Evolutionary conservation across 2,888 invertebrate species (phyloP).

Genomic region (Latrodectus elegans): DNA sequence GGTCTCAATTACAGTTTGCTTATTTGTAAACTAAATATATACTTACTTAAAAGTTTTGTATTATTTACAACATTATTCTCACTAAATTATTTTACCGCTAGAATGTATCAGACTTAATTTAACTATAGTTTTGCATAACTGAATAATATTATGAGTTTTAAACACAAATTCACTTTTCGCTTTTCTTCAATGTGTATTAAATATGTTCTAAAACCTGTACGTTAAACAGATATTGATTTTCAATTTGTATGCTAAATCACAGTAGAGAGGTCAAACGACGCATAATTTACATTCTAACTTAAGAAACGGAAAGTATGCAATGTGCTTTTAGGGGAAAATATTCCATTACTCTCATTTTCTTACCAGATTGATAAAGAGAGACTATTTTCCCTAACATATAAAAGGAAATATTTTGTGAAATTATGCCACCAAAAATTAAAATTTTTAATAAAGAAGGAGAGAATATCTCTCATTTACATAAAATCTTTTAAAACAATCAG

Average conservation of each 20-base stretch:
- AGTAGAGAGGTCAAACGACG: conserved; percentile 54
- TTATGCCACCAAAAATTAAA: conserved; percentile 2
- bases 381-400: background rate
- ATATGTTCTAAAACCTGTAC: conserved; percentile 42
- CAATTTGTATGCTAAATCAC: conserved; percentile 62
- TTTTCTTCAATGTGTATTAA: conserved; percentile 3
- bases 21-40: too few species aligned
- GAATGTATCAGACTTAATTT: too few species aligned
- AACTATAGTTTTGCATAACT: too few species aligned
- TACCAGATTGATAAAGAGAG: conserved; percentile 36
- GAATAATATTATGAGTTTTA: too few species aligned
- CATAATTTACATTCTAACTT: conserved; percentile 43
- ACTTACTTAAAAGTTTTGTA: too few species aligned
- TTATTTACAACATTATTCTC: too few species aligned
- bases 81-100: too few species aligned
- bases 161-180: too few species aligned
- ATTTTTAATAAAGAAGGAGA: background rate
- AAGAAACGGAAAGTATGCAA: background rate
- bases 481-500: too few species aligned
- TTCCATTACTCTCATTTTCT: conserved; percentile 27
- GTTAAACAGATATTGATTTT: conserved; percentile 48
- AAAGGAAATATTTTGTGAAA: background rate
- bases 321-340: conserved; percentile 1
- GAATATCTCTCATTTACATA: too few species aligned
- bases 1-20: too few species aligned